These are phyloP conservation scores for Danionella cerebrum DNA, from an alignment of 2,113 vertebrate species.

Conservation along the genomic window DNA sequence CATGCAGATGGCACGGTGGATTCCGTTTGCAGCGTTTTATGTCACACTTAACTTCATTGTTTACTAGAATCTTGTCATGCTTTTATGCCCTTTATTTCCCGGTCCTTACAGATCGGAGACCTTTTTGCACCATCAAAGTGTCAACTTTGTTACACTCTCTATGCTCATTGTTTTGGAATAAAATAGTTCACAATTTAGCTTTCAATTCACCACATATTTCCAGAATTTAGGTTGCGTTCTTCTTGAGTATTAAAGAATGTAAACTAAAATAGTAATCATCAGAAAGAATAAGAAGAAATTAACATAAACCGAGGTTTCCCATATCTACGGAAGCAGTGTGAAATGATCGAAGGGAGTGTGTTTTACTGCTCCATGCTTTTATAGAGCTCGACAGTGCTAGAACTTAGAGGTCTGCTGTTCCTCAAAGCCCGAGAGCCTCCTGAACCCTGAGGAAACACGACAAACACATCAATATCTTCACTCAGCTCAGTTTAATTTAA, in stretches of 20 bases:
- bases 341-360: neutral
- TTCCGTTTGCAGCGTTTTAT: too few relatives aligned
- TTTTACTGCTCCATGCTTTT: constrained; percentile 1
- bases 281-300: neutral
- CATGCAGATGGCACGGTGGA: too few relatives aligned
- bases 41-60: too few relatives aligned
- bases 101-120: too few relatives aligned
- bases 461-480: neutral
- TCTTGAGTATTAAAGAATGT: neutral
- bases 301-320: neutral
- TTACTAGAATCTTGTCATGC: too few relatives aligned
- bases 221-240: neutral
- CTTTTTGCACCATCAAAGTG: too few relatives aligned
- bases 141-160: too few relatives aligned
- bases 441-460: constrained; percentile 17
- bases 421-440: constrained; percentile 14
- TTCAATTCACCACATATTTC: too few relatives aligned
- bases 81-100: too few relatives aligned
- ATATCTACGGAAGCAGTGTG: neutral
- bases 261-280: neutral
- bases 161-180: too few relatives aligned
- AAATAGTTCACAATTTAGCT: too few relatives aligned
- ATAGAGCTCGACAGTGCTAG: constrained; percentile 37
- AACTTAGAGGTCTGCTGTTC: constrained; percentile 34
- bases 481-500: neutral